phyloP scores from a whole-genome alignment of 2,113 vertebrate genomes.

The Xenopus tropicalis region UCB_Xtro_10.0 CM004445.2:101096501-101097000 shows the following conservation, averaged over 20 bases:
- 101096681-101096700: constrained; percentile 8
- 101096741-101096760: constrained; percentile 22
- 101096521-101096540: neutral
- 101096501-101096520: neutral
- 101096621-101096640: neutral
- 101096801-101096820: constrained; percentile 42
- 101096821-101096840: constrained; percentile 28
- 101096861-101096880: constrained; percentile 12
- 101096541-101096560: neutral
- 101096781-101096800: constrained; percentile 12
- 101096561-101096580: neutral
- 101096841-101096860: neutral
- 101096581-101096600: neutral
- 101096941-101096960: too few species aligned
- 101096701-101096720: neutral
- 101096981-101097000: too few species aligned
- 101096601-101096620: neutral
- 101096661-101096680: constrained; percentile 22
- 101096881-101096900: neutral
- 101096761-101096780: constrained; percentile 43
- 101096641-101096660: neutral
- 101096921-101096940: neutral
- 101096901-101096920: neutral
- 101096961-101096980: too few species aligned
- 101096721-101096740: constrained; percentile 15